phyloP scores from a whole-genome alignment of 2,888 invertebrate species.

The Thereva unica region DNA sequence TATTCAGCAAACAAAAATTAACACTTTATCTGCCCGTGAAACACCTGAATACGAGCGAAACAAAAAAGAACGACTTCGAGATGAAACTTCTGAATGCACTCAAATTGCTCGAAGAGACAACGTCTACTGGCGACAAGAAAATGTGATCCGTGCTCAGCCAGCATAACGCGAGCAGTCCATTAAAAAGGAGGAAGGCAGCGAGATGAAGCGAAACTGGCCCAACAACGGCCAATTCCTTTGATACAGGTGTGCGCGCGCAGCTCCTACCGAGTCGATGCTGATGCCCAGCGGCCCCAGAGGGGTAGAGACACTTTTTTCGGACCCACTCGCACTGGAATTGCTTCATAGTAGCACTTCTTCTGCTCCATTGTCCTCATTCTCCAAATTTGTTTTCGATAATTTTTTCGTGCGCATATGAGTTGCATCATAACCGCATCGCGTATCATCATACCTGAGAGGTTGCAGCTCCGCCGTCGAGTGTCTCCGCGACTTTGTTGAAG shows the following conservation, averaged over 20 bases:
- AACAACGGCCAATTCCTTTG: slow-evolving; percentile 15
- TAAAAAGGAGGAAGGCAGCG: slow-evolving; percentile 25
- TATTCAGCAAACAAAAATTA: too few relatives aligned
- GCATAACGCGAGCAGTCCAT: slow-evolving; percentile 35
- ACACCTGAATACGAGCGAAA: too few relatives aligned
- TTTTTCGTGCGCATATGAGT: too few relatives aligned
- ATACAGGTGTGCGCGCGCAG: slow-evolving; percentile 23
- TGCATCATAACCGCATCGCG: too few relatives aligned
- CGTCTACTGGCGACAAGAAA: slow-evolving; percentile 10
- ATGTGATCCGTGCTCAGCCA: slow-evolving; percentile 37
- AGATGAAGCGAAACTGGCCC: slow-evolving; percentile 24
- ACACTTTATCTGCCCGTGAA: too few relatives aligned
- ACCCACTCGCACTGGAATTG: too few relatives aligned
- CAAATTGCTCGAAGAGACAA: neutral
- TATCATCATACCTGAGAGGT: too few relatives aligned
- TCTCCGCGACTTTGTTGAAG: neutral
- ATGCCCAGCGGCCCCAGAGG: neutral
- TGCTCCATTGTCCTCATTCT: too few relatives aligned
- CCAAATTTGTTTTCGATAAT: too few relatives aligned
- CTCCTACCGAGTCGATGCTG: neutral
- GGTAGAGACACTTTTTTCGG: neutral
- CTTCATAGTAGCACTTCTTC: too few relatives aligned
- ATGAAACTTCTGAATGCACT: slow-evolving; percentile 20
- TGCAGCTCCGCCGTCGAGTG: too few relatives aligned
- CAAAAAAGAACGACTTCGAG: too few relatives aligned